phyloP scores from a whole-genome alignment of 2,888 invertebrate genomes.

The Argynnis bischoffii region DNA sequence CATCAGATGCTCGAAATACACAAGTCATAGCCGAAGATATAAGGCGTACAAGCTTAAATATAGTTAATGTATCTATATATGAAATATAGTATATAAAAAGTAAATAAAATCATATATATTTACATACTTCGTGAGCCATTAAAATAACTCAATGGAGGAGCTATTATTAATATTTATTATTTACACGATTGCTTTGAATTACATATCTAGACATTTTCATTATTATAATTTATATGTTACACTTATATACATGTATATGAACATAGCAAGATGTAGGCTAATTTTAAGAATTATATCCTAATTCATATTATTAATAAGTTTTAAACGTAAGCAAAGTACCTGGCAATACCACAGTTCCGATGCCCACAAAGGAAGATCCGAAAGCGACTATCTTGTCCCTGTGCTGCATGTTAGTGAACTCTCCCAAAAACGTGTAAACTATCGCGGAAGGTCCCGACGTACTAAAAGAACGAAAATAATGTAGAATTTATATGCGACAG shows the following conservation, averaged over 20 bases:
- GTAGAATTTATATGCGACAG: too few species aligned
- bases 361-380: slow-evolving; percentile 74
- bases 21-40: too few species aligned
- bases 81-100: too few species aligned
- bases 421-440: slow-evolving; percentile 83
- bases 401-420: slow-evolving; percentile 77
- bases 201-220: neutral
- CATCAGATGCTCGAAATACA: too few species aligned
- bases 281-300: too few species aligned
- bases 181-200: neutral
- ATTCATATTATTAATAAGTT: neutral
- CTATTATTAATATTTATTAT: neutral
- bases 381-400: slow-evolving; percentile 78
- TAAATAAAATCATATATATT: neutral
- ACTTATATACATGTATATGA: too few species aligned
- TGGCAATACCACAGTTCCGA: slow-evolving; percentile 80
- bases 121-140: neutral
- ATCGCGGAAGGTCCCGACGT: slow-evolving; percentile 79
- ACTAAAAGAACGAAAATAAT: slow-evolving; percentile 45
- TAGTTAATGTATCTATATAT: too few species aligned
- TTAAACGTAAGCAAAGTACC: slow-evolving; percentile 56
- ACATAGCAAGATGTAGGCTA: too few species aligned
- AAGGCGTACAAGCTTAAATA: too few species aligned
- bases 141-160: neutral
- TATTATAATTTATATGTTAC: too few species aligned